These are phyloP conservation scores for Coelopa pilipes DNA, from an alignment of 2,888 invertebrate genomes.

Conservation along the genomic window DNA sequence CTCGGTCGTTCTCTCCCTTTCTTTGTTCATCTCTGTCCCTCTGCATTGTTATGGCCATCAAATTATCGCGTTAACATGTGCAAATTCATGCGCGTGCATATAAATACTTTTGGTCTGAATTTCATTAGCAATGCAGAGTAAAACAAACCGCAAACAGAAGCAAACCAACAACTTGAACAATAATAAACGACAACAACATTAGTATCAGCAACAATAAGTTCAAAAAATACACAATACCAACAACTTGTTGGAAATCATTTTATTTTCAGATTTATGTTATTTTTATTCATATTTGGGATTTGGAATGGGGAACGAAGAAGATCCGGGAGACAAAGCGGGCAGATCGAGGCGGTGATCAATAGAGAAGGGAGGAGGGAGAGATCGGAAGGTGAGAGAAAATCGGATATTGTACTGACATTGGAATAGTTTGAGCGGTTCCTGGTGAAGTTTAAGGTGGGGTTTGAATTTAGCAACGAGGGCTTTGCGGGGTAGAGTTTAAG, in stretches of 20 bases:
- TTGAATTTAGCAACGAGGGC: no score
- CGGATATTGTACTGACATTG: no score
- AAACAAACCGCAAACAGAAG: background rate
- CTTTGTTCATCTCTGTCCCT: background rate
- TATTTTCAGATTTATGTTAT: constrained; percentile 34
- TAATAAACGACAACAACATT: background rate
- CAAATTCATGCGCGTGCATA: constrained; percentile 39
- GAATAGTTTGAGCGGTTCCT: no score
- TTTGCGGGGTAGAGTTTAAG: no score
- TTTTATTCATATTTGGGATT: constrained; percentile 6
- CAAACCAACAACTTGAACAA: background rate
- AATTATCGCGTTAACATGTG: constrained; percentile 39
- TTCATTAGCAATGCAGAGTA: constrained; percentile 35
- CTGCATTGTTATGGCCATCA: constrained; percentile 20
- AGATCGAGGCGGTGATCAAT: no score
- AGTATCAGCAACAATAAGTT: constrained; percentile 5
- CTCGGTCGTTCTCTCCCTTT: background rate
- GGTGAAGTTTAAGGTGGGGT: no score
- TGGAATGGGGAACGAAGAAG: background rate
- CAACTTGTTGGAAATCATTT: background rate
- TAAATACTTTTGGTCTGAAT: constrained; percentile 39
- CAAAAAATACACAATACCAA: background rate
- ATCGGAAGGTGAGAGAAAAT: no score
- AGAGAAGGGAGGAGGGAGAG: no score
- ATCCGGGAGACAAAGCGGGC: no score